These are phyloP conservation scores for Parnassius mnemosyne DNA, from an alignment of 2,888 invertebrate species.

Conservation along the genomic window DNA sequence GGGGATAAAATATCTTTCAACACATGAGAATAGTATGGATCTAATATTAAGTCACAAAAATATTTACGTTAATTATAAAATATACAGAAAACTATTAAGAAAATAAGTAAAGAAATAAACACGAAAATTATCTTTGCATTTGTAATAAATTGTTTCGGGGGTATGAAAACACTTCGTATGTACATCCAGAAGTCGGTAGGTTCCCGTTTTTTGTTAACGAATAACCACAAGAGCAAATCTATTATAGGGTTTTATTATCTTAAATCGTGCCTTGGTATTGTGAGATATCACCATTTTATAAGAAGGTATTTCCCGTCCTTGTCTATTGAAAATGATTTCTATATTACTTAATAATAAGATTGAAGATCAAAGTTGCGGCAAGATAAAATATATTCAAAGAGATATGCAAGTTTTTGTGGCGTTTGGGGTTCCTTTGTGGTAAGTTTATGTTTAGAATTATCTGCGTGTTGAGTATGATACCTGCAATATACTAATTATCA, in stretches of 20 bases:
- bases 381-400: slow-evolving; percentile 50
- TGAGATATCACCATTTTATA: slow-evolving; percentile 47
- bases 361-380: slow-evolving; percentile 45
- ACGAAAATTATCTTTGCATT: no score
- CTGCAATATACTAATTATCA: slow-evolving; percentile 20
- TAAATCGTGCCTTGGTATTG: slow-evolving; percentile 66
- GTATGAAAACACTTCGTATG: slow-evolving; percentile 40
- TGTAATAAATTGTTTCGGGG: no score
- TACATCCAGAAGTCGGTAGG: slow-evolving; percentile 47
- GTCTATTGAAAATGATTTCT: slow-evolving; percentile 49
- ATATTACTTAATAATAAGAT: slow-evolving; percentile 43
- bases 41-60: slow-evolving; percentile 17
- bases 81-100: no score
- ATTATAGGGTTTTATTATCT: slow-evolving; percentile 74
- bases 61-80: no score
- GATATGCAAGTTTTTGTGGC: slow-evolving; percentile 58
- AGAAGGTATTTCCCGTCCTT: slow-evolving; percentile 28
- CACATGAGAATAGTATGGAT: slow-evolving; percentile 63
- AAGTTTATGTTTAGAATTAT: slow-evolving; percentile 41
- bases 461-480: slow-evolving; percentile 11
- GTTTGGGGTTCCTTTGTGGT: slow-evolving; percentile 64
- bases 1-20: slow-evolving; percentile 71
- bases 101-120: no score
- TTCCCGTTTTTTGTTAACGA: slow-evolving; percentile 52
- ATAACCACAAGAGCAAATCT: slow-evolving; percentile 62